phyloP scores from a whole-genome alignment of 2,888 invertebrate genomes.

The Gandaritis pyraliata region DNA sequence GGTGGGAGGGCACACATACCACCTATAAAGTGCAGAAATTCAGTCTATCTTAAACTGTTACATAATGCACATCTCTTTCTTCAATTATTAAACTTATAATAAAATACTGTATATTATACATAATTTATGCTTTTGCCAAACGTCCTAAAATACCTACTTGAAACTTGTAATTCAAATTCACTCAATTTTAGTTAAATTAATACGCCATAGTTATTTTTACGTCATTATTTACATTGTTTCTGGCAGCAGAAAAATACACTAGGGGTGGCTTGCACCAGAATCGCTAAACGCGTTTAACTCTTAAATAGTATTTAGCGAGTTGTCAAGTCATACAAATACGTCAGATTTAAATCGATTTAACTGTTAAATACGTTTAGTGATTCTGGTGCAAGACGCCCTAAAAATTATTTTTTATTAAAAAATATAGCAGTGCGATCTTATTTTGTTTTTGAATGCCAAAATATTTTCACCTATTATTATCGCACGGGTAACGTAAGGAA shows the following conservation, averaged over 20 bases:
- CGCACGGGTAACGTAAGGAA: conserved; percentile 48
- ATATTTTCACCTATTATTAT: conserved; percentile 56
- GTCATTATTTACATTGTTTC: neutral
- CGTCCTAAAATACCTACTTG: neutral
- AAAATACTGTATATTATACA: neutral
- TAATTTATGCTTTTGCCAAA: neutral
- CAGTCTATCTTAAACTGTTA: neutral
- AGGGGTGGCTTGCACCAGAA: too few species aligned
- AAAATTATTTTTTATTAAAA: neutral
- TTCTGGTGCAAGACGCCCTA: too few species aligned
- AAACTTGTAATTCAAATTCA: neutral
- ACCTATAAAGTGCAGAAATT: neutral
- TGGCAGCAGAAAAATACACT: too few species aligned
- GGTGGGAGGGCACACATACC: conserved; percentile 1
- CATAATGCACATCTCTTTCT: conserved; percentile 3
- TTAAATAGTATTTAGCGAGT: too few species aligned
- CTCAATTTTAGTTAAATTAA: too few species aligned
- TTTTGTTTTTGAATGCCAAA: conserved; percentile 13
- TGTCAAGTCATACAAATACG: too few species aligned
- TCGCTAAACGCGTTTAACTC: too few species aligned
- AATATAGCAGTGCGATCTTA: neutral
- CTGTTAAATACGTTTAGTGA: too few species aligned
- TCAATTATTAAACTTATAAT: neutral
- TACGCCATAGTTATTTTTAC: too few species aligned
- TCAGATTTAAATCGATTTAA: too few species aligned